Evolutionary conservation across 53 echinoderm and acorn worm genomes (phyloP).

Genomic region (Echinarachnius parma): DNA sequence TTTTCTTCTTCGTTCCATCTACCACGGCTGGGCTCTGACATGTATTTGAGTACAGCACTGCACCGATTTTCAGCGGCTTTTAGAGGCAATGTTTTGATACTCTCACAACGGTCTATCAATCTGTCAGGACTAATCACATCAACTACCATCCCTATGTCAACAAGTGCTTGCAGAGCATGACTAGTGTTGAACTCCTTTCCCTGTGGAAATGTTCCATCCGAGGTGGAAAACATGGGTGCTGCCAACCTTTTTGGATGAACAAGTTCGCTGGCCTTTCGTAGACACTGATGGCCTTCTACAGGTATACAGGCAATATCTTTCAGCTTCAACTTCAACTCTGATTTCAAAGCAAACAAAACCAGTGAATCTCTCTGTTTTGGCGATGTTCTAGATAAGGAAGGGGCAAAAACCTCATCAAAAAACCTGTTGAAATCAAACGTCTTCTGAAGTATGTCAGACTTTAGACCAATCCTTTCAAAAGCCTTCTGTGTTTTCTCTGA

Average conservation of each 20-base stretch:
- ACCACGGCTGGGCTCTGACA: background rate
- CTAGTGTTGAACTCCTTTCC: conserved; percentile 5
- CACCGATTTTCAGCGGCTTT: background rate
- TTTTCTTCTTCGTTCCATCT: background rate
- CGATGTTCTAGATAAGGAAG: background rate
- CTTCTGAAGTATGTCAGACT: background rate
- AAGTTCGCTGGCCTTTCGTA: conserved; percentile 24
- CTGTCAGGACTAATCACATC: background rate
- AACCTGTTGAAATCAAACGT: conserved; percentile 40
- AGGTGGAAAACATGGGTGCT: conserved; percentile 13
- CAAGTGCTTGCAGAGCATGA: background rate
- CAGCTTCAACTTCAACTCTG: background rate
- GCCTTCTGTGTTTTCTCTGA: conserved; percentile 16
- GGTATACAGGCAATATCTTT: conserved; percentile 46
- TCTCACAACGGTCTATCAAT: conserved; percentile 7
- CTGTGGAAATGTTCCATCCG: conserved; percentile 10
- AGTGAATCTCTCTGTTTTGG: conserved; percentile 1
- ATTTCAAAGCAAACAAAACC: conserved; percentile 33
- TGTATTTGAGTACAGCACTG: conserved; percentile 1
- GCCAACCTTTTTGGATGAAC: conserved; percentile 32
- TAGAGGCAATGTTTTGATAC: background rate
- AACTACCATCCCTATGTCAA: conserved; percentile 2
- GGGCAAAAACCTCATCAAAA: conserved; percentile 35
- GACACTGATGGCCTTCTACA: background rate
- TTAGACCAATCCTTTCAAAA: conserved; percentile 3